phyloP scores from a whole-genome alignment of 2,113 vertebrate species.

The Glareola pratincola region DNA sequence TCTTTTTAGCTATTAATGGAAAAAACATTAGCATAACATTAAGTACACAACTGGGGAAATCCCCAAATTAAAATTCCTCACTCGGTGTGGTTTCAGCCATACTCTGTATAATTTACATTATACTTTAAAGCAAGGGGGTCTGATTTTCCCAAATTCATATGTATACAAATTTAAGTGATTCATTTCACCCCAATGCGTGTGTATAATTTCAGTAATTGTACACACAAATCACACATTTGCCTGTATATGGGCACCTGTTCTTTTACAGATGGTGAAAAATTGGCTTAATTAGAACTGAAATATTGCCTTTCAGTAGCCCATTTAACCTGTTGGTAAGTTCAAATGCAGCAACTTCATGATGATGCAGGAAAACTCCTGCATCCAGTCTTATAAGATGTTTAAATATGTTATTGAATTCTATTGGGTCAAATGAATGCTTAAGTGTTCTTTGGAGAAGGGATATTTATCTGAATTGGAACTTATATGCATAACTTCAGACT shows the following conservation, averaged over 20 bases:
- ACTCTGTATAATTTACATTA: neutral
- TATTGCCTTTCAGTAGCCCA: neutral
- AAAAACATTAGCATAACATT: slow-evolving; percentile 23
- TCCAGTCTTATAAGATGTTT: neutral
- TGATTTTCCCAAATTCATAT: neutral
- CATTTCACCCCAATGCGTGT: neutral
- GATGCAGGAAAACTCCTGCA: neutral
- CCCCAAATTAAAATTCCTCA: slow-evolving; percentile 22
- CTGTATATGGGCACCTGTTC: neutral
- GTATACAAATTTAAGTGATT: neutral
- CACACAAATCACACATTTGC: neutral
- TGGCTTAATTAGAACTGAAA: neutral
- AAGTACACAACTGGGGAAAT: slow-evolving; percentile 18
- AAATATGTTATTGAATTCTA: neutral
- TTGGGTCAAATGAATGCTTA: neutral
- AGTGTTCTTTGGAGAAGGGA: neutral
- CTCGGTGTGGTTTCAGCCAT: neutral
- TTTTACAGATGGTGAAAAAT: neutral
- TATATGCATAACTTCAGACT: neutral
- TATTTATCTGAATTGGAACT: neutral
- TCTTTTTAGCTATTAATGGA: slow-evolving; percentile 21
- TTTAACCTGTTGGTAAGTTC: neutral
- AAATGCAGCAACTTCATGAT: neutral
- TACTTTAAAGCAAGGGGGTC: neutral
- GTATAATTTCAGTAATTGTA: neutral